These are phyloP conservation scores for Agapornis roseicollis DNA, from an alignment of 2,113 vertebrate genomes.

Conservation along the genomic window DNA sequence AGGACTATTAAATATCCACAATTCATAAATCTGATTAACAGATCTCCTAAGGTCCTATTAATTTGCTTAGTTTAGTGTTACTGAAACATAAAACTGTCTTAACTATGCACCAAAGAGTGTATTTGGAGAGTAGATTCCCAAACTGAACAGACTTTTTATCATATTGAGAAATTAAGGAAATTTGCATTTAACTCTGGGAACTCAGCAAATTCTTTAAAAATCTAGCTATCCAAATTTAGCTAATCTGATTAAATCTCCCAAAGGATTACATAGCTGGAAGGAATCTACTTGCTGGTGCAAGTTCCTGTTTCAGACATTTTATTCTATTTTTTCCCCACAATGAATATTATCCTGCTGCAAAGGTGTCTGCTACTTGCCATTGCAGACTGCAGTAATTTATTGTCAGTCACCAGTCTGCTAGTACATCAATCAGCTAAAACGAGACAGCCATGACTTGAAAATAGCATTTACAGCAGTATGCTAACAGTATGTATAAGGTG, in stretches of 20 bases:
- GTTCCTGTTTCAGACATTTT: background rate
- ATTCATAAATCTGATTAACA: background rate
- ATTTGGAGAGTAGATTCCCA: background rate
- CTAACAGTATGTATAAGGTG: background rate
- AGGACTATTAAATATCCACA: background rate
- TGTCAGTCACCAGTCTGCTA: background rate
- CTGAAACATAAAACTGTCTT: background rate
- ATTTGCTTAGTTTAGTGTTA: background rate
- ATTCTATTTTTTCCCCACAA: background rate
- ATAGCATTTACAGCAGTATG: background rate
- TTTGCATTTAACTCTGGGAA: background rate
- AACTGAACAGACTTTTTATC: background rate
- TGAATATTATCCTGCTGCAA: background rate
- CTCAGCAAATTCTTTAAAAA: background rate
- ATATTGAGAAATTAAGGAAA: background rate
- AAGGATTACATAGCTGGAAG: background rate
- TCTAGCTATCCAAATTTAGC: background rate
- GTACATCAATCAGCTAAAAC: background rate
- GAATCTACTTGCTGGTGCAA: background rate
- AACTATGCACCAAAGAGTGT: background rate
- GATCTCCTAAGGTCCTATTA: background rate
- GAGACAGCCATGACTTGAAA: background rate
- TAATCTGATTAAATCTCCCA: background rate
- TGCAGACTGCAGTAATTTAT: background rate
- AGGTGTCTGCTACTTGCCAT: background rate